phyloP scores from a whole-genome alignment of 2,888 invertebrate genomes.

The Acrobasis consociella region DNA sequence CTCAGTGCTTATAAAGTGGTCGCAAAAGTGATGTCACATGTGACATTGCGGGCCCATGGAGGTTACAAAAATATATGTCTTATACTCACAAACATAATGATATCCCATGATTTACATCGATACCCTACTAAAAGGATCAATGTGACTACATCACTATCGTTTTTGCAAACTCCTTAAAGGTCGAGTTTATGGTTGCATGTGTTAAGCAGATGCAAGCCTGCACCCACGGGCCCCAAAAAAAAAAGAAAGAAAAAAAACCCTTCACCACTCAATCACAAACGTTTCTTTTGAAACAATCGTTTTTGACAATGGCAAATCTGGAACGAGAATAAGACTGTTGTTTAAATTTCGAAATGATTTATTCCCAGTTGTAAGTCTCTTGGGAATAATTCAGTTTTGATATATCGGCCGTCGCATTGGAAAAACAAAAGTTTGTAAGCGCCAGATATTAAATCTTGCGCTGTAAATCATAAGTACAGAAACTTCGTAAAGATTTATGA shows the following conservation, averaged over 20 bases:
- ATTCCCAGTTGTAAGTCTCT: neutral
- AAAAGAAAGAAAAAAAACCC: slow-evolving; percentile 46
- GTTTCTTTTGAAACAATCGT: slow-evolving; percentile 61
- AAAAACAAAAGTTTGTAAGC: slow-evolving; percentile 6
- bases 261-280: slow-evolving; percentile 49
- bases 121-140: neutral
- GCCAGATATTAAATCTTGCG: neutral
- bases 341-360: slow-evolving; percentile 16
- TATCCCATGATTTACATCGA: neutral
- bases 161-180: slow-evolving; percentile 66
- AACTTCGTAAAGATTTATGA: neutral
- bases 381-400: slow-evolving; percentile 12
- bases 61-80: neutral
- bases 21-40: too few species aligned
- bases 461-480: slow-evolving; percentile 4
- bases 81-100: neutral
- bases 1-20: too few species aligned
- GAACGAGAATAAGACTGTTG: neutral
- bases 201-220: slow-evolving; percentile 66
- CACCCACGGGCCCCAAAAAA: slow-evolving; percentile 50
- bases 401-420: slow-evolving; percentile 1
- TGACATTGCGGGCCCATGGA: too few species aligned
- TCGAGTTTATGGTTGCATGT: slow-evolving; percentile 68
- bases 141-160: slow-evolving; percentile 46
- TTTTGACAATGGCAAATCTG: slow-evolving; percentile 18